Evolutionary conservation across 2,888 invertebrate species (phyloP), one percentile per base, ranked within the genome.

Genomic region (Cheilosia impressa): DNA sequence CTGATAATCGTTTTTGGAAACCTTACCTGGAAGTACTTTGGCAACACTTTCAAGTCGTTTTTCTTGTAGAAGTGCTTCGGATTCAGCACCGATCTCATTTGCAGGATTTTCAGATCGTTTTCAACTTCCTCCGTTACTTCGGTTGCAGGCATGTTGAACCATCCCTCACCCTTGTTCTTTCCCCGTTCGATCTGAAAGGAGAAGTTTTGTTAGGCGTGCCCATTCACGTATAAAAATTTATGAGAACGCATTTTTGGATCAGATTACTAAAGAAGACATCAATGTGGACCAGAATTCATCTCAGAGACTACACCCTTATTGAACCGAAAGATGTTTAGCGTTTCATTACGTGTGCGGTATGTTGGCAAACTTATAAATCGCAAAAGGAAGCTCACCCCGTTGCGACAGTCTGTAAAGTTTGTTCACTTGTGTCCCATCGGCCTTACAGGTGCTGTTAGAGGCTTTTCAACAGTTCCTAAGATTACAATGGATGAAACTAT

Each of bases 61-160:
- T 97, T 96, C 92, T 98, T 98, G 93, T 99, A 99, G 93, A 98
- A 99, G 88, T 95, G 96, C 91, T 98, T 98, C 0, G 98, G 97
- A 93, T 99, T 96, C 13, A 99, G 92, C 0, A 95, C 97, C 0
- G 97, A 96, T 89, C 99, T 95, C 98, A 99, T 98, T 93, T 97
- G 96, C 1, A 99, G 93, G 13, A 98, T 93, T 93, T 97, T 95
- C 13, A 99, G 93, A 92, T 99, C 98, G 90, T 96, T 96, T 91
- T 96, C 96, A 58, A 96, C 93, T 91, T 98, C 98, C 34, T 97
- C 96, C 0, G 97, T 98, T 88, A 98, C 91, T 92, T 98, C 98
- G 15, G 97, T 95, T 0, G 97, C 97, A 13, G 96, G 95, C 93
- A 99, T 93, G 91, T 97, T 94, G 91, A 95, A 99, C 99, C 99